Conservation (phyloP, 2,888 invertebrate species). For the Tetranychus piercei region DNA sequence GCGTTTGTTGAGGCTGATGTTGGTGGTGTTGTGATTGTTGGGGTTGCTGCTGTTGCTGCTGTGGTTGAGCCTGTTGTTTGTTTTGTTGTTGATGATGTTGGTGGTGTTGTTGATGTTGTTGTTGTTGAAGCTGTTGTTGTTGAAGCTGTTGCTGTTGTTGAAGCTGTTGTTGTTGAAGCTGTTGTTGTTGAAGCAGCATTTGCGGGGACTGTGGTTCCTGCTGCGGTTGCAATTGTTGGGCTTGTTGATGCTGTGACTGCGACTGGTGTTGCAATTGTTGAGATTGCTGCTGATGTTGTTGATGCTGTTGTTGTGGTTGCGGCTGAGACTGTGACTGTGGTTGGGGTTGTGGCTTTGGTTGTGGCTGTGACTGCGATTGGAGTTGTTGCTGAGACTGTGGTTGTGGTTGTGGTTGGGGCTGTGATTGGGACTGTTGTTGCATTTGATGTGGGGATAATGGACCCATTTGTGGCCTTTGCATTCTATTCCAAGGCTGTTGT, state of each 20-base stretch:
- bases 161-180: slow-evolving; percentile 26
- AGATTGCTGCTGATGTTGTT: slow-evolving; percentile 33
- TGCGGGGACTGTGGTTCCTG: too few species aligned
- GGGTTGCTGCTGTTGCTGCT: slow-evolving; percentile 13
- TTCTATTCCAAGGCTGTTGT: slow-evolving; percentile 32
- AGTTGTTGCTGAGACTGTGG: slow-evolving; percentile 27
- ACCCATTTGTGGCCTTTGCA: neutral
- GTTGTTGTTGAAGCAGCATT: slow-evolving; percentile 14
- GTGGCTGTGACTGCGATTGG: slow-evolving; percentile 27
- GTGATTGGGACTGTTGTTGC: neutral
- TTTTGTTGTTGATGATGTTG: slow-evolving; percentile 22
- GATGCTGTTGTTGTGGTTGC: slow-evolving; percentile 36
- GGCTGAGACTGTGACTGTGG: slow-evolving; percentile 36
- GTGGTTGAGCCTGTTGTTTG: neutral
- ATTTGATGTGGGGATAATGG: slow-evolving; percentile 11
- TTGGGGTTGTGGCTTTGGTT: slow-evolving; percentile 33
- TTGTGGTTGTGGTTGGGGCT: slow-evolving; percentile 26
- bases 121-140: slow-evolving; percentile 26
- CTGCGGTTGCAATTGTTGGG: slow-evolving; percentile 29
- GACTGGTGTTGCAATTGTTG: slow-evolving; percentile 34
- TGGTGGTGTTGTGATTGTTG: neutral
- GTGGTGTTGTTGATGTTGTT: slow-evolving; percentile 24
- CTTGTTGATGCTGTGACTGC: slow-evolving; percentile 36
- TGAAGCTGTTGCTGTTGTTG: slow-evolving; percentile 26
- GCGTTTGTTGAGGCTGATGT: neutral